Evolutionary conservation across 2,797 vertebrate genomes (phyloP), one percentile per base, ranked within the genome.

Genomic region (Cynodonichthys magdalenae): DNA sequence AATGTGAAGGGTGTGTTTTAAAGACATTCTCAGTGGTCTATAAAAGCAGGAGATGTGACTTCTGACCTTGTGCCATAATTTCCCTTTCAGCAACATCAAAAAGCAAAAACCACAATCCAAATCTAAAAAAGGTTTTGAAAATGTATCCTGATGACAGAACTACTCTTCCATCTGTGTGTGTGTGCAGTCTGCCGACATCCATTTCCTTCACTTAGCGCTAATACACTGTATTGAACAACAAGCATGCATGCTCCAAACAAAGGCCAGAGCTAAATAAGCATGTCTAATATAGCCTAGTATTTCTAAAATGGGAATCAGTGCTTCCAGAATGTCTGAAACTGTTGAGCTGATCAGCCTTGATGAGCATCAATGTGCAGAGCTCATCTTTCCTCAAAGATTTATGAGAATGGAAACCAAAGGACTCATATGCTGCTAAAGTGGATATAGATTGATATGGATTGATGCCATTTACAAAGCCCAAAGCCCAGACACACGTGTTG

Each of bases 121-220:
- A 50, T 18, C 0, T 1, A 61, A 79, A 57, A 53, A 0, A 1
- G 36, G 17, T 68, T 84, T 74, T 50, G 54, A 45, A 77, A 75
- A 81, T 77, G 3, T 44, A 78, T 54, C 69, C 78, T 70, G 59
- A 69, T 76, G 63, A 69, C 76, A 75, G 62, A 65, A 58, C 34
- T 44, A 28, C 61, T 44, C 66, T 81, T 41, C 60, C 45, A 44
- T 31, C 18, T 67, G 66, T 75, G 67, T 48, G 19, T 48, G 71
- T 66, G 62, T 70, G 75, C 61, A 64, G 78, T 82, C 75, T 88
- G 82, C 89, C 89, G 84, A 72, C 90, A 91, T 89, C 74, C 86
- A 91, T 92, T 93, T 90, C 85, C 77, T 74, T 89, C 86, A 91
- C 85, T 93, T 92, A 91, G 76, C 56, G 54, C 70, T 90, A 90